Conservation (phyloP, 2,797 vertebrate genomes). For the Sebastes umbrosus region DNA sequence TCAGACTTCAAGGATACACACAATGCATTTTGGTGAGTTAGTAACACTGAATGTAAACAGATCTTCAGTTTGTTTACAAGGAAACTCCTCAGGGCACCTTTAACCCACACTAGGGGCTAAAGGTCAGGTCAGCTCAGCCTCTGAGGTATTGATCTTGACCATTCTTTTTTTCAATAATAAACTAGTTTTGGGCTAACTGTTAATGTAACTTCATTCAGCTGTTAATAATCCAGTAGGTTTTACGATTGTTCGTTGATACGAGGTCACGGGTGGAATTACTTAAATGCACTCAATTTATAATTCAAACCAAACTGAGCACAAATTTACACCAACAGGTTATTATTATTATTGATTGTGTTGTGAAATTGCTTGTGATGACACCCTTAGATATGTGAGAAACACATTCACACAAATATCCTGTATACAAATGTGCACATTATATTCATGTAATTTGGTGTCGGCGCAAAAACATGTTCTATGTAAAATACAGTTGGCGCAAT, state of each 20-base stretch:
- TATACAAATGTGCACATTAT: not conserved
- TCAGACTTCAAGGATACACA: not conserved
- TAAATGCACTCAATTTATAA: not conserved
- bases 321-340: not conserved
- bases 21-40: not conserved
- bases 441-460: constrained; percentile 4
- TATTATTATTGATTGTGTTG: not conserved
- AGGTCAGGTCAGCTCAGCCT: not conserved
- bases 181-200: not conserved
- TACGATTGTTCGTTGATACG: not conserved
- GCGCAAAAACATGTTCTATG: not conserved
- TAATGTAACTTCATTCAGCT: not conserved
- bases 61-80: not conserved
- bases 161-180: not conserved
- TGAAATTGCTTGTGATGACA: not conserved
- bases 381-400: not conserved
- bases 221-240: not conserved
- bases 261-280: not conserved
- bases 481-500: not conserved
- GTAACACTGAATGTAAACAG: not conserved
- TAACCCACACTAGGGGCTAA: not conserved
- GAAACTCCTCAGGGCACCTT: not conserved
- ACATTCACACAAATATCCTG: not conserved
- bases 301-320: not conserved
- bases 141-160: not conserved